These are phyloP conservation scores for Helicoverpa assulta DNA, from an alignment of 2,888 invertebrate genomes.

Conservation along the genomic window DNA sequence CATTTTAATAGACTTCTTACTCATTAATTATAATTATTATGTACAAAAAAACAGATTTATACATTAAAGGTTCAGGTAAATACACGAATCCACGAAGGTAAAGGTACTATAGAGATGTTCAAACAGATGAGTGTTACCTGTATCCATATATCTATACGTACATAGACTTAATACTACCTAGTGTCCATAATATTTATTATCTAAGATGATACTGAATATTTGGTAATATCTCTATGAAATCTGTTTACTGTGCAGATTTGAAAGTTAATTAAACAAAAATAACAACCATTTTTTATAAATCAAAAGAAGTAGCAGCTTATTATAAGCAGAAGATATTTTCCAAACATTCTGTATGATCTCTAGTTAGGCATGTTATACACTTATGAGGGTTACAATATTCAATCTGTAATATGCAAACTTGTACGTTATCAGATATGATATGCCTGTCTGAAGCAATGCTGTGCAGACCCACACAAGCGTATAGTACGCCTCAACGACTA, in stretches of 20 bases:
- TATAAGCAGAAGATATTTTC: conserved; percentile 24
- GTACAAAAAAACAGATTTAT: conserved; percentile 60
- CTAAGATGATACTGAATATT: conserved; percentile 28
- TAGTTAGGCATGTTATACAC: not conserved
- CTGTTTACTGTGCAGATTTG: not conserved
- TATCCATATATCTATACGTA: conserved; percentile 14
- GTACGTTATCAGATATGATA: not conserved
- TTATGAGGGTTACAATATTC: not conserved
- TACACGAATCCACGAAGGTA: conserved; percentile 19
- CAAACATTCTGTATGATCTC: conserved; percentile 29
- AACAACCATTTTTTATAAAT: not conserved
- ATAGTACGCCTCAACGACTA: not conserved
- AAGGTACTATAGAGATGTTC: conserved; percentile 12
- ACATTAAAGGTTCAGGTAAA: conserved; percentile 38
- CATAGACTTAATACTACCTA: conserved; percentile 25
- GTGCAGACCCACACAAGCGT: not conserved
- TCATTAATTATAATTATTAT: conserved; percentile 69
- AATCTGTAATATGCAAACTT: not conserved
- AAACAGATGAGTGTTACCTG: conserved; percentile 21
- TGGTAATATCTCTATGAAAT: conserved; percentile 12
- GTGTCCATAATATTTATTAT: conserved; percentile 23
- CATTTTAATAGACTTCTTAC: conserved; percentile 69
- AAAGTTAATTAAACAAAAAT: too few species aligned
- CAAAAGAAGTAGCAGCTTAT: not conserved
- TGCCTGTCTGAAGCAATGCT: too few species aligned